Evolutionary conservation across 1,140 invertebrate genomes (phyloP), one percentile per base, ranked within the genome.

Genomic region (Heliconius congener): DNA sequence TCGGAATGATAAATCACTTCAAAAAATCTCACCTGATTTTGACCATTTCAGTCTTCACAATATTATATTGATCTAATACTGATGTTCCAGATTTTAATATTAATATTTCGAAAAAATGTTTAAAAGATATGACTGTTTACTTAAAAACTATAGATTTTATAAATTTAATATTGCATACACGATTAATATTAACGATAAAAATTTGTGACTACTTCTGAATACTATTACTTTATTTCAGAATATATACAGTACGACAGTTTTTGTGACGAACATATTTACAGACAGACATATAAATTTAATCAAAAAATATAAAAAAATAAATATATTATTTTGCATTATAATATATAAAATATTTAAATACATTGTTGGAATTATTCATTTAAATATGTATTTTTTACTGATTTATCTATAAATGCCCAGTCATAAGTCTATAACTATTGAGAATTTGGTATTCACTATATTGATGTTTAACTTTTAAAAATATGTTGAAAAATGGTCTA

Each of bases 1-100:
- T 75, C 27, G 55, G 74, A 75, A 75, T 75, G 74, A 60, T 75
- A 75, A 75, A 75, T 75, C 9, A 46, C 60, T 60, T 76, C 60
- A 42, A 76, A 76, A 76, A 76, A 23, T 76, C 57, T 46, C 16
- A 71, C 27, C 23, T 66, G 60, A 27, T 66, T 66, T 66, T 70
- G 39, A 46, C 60, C 60, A 27, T 60, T 42, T 66, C 55, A 60
- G 60, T 39, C 19, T 57, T 66, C 55, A n/a, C 55, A 70, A 37
- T 66, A 11, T 37, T 39, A 42, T 66, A 16, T 60, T 42, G 9
- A 76, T 70, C 2, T 71, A 76, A 71, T 76, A 71, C 18, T 46
- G 39, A 76, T 71, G 30, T 71, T 76, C 23, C 39, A 46, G 57
- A 66, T 50, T 16, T 16, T 46, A 16, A 46, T 71, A 70, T 60